A percentile compares a stretch with the other conserved stretches of the same genome.
Evolutionary conservation across 2,113 vertebrate genomes (phyloP).

Genomic region (Setophaga coronata): DNA sequence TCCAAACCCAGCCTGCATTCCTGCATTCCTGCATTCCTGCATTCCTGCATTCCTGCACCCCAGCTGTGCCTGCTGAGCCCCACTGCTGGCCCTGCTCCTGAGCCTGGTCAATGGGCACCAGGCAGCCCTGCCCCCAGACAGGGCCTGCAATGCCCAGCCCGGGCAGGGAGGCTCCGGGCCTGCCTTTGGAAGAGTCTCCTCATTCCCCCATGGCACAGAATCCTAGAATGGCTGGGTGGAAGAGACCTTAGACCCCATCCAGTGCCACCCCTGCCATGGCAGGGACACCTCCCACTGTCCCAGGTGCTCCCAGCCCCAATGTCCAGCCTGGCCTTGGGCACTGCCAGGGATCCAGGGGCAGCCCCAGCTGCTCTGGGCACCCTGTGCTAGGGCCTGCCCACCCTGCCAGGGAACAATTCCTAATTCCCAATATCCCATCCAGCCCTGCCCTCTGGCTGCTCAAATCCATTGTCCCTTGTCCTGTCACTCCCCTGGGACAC

Average conservation of each 20-base stretch:
- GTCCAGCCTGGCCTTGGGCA: neutral
- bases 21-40: neutral
- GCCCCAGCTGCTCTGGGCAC: neutral
- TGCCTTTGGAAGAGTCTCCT: neutral
- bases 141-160: neutral
- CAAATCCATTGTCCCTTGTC: neutral
- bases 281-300: neutral
- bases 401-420: neutral
- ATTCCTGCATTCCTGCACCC: too few relatives aligned
- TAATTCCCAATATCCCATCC: neutral
- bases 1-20: neutral
- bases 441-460: rapidly evolving
- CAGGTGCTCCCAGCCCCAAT: neutral
- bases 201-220: rapidly evolving
- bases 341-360: neutral
- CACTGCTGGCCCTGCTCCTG: neutral
- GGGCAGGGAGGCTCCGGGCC: neutral
- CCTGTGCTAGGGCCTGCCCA: neutral
- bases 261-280: neutral
- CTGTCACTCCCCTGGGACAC: neutral
- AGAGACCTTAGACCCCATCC: rapidly evolving
- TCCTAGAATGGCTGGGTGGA: rapidly evolving
- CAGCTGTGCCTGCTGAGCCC: neutral
- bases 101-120: neutral
- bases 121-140: neutral